Conservation (phyloP, 2,113 vertebrate species). For the Chaenogobius annularis region DNA sequence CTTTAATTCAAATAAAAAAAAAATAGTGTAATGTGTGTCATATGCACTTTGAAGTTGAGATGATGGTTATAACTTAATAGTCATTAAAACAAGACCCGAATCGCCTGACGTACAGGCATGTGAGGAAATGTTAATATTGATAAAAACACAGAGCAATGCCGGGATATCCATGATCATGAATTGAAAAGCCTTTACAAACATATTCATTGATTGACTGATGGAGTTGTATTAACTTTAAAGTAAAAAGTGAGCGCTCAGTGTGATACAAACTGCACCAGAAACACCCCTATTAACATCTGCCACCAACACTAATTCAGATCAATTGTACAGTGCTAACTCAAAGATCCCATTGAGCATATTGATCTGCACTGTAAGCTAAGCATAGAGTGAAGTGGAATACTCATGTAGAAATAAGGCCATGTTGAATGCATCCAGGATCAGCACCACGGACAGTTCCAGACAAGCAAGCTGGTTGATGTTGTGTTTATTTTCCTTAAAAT, state of each 20-base stretch:
- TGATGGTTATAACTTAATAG: too few species aligned
- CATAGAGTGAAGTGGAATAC: neutral
- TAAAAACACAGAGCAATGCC: neutral
- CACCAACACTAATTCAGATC: conserved; percentile 4
- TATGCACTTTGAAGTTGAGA: too few species aligned
- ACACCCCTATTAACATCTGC: neutral
- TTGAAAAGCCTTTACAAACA: neutral
- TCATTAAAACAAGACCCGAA: too few species aligned
- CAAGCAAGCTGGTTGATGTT: neutral
- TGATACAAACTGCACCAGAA: conserved; percentile 3
- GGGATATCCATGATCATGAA: neutral
- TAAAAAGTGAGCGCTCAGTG: neutral
- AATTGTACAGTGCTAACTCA: neutral
- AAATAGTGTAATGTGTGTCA: too few species aligned
- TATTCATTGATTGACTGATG: neutral
- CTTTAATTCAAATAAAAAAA: too few species aligned
- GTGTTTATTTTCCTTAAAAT: too few species aligned
- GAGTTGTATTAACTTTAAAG: neutral
- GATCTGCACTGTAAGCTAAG: neutral
- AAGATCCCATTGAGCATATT: neutral
- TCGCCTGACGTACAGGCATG: too few species aligned
- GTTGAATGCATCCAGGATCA: neutral
- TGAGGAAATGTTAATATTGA: neutral
- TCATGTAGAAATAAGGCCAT: neutral
- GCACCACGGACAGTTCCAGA: conserved; percentile 1